Evolutionary conservation across 1,140 invertebrate genomes (phyloP), one percentile per base, ranked within the genome.

Genomic region (Heliconius eleuchia): DNA sequence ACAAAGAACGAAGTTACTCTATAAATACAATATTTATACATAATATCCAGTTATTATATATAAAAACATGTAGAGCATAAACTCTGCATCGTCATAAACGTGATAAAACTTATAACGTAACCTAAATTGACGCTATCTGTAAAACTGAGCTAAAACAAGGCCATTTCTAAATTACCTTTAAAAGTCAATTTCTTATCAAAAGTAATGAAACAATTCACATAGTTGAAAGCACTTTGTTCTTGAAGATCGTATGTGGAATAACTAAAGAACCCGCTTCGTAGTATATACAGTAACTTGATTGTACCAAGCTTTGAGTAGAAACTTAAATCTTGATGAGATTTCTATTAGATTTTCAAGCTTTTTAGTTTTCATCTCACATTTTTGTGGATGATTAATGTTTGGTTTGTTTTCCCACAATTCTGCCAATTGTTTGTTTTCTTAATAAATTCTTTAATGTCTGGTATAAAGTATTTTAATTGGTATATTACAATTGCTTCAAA

Each of bases 291-390:
- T 80, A 80, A 80, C 71, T 80, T 76, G 27, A 57, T 77, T 80
- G 71, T 66, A 73, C 71, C 42, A 57, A 55, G 71, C 79, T 80
- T 80, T 80, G 79, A 80, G 74, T 27, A 37, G 74, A 77, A 77
- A 77, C 79, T 71, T 52, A 80, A 80, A 80, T 80, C 71, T 76
- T 80, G 79, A 80, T 80, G 79, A 77, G 75, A 73, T 77, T 80
- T 80, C 50, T 80, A 80, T 80, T 74, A 77, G 60, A 80, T 80
- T 80, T 80, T 60, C 52, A 74, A 76, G 55, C 78, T 70, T 57
- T 57, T 57, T 57, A 57, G 55, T 57, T 57, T 57, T 57, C 55
- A 57, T 57, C 55, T 57, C 55, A 57, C 55, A 57, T 57, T n/a
- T 57, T 57, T 57, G 55, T 23, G 55, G 55, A 23, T 57, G 2